A percentile compares a stretch with the other conserved stretches of the same genome.
phyloP scores from a whole-genome alignment of 2,797 vertebrate genomes.

The Premnoplex brunnescens region DNA sequence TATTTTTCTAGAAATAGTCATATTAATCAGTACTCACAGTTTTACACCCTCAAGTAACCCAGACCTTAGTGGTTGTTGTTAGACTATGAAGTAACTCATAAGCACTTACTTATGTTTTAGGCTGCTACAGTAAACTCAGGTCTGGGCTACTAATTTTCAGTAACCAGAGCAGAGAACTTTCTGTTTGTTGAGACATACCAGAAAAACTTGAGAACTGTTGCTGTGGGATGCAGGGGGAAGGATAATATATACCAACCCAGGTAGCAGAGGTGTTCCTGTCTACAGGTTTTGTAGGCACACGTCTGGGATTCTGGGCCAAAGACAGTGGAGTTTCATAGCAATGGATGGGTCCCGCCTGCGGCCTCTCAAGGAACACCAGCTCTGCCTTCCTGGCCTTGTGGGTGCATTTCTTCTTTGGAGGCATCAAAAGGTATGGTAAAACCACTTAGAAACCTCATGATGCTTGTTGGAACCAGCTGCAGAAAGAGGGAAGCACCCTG shows the following conservation, averaged over 20 bases:
- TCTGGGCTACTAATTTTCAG: not conserved
- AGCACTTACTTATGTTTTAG: not conserved
- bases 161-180: not conserved
- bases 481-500: not conserved
- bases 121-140: not conserved
- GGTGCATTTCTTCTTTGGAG: constrained; percentile 79
- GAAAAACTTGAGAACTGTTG: not conserved
- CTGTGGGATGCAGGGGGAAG: fast-evolving
- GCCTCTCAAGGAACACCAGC: constrained; percentile 83
- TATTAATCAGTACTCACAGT: not conserved
- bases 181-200: not conserved
- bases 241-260: constrained; percentile 80
- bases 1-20: not conserved
- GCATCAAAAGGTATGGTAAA: constrained; percentile 80
- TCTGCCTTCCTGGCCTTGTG: constrained; percentile 71
- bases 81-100: not conserved
- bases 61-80: not conserved
- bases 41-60: not conserved
- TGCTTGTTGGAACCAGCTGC: constrained; percentile 11
- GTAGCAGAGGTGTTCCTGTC: constrained; percentile 50
- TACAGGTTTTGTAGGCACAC: constrained; percentile 74
- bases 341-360: constrained; percentile 75
- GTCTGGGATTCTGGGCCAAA: constrained; percentile 75
- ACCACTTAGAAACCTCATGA: constrained; percentile 65
- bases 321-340: constrained; percentile 65